These are phyloP conservation scores for Platichthys stellatus DNA, from an alignment of 2,113 vertebrate species.

Conservation along the genomic window DNA sequence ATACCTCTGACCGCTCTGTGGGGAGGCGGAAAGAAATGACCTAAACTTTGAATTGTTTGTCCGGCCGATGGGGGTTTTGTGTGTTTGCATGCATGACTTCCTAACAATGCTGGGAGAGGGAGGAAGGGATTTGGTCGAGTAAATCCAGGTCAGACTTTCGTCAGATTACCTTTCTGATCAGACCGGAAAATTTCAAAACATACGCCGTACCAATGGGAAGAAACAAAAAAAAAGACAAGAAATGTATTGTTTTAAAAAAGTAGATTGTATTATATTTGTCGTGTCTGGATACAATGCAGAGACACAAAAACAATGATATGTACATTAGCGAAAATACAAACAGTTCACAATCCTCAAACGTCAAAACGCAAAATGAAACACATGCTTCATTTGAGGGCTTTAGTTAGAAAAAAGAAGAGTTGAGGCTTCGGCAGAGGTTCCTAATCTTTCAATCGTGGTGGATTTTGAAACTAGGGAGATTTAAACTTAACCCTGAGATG, in stretches of 20 bases:
- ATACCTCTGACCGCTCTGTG: slow-evolving; percentile 26
- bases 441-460: slow-evolving; percentile 28
- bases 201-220: slow-evolving; percentile 17
- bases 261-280: slow-evolving; percentile 69
- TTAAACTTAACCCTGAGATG: slow-evolving; percentile 72
- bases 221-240: slow-evolving; percentile 12
- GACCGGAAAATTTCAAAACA: slow-evolving; percentile 23
- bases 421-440: slow-evolving; percentile 33
- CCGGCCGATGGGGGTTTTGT: slow-evolving; percentile 34
- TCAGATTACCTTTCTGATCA: slow-evolving; percentile 61
- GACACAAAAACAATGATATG: slow-evolving; percentile 61
- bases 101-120: slow-evolving; percentile 52
- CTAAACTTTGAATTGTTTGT: slow-evolving; percentile 52
- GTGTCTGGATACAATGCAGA: slow-evolving; percentile 58
- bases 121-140: slow-evolving; percentile 45
- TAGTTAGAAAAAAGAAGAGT: slow-evolving; percentile 25
- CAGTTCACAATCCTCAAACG: slow-evolving; percentile 41
- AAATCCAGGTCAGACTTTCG: slow-evolving; percentile 67
- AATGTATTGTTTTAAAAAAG: slow-evolving; percentile 64
- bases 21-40: slow-evolving; percentile 50
- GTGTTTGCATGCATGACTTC: slow-evolving; percentile 48
- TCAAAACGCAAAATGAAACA: slow-evolving; percentile 45
- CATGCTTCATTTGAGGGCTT: slow-evolving; percentile 34
- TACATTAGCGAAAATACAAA: slow-evolving; percentile 67
- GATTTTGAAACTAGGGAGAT: slow-evolving; percentile 46